A percentile compares a stretch with the other conserved stretches of the same genome.
Evolutionary conservation across 2,888 invertebrate species (phyloP).

Genomic region (Andrena haemorrhoa): DNA sequence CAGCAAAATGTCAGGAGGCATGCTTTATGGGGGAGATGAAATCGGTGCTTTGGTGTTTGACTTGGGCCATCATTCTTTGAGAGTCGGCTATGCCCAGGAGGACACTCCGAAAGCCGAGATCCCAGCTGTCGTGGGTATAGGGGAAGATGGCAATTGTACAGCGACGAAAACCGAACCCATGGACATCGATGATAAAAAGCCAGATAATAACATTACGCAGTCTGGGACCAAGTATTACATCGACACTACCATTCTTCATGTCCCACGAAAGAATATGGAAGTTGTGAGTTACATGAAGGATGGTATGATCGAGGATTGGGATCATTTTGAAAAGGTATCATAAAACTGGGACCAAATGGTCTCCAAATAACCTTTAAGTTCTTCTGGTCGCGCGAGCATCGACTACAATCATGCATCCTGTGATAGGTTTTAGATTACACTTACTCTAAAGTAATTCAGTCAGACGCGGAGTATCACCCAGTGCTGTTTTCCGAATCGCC

Average conservation of each 20-base stretch:
- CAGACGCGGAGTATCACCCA: conserved; percentile 97
- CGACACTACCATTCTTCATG: conserved; percentile 96
- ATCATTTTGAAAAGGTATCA: conserved; percentile 96
- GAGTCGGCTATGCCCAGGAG: conserved; percentile 98
- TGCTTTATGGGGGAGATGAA: conserved; percentile 98
- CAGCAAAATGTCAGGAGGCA: conserved; percentile 81
- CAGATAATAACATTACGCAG: conserved; percentile 90
- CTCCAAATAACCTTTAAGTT: not conserved
- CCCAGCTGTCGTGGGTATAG: conserved; percentile 95
- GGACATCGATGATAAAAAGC: conserved; percentile 89
- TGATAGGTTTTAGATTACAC: conserved; percentile 91
- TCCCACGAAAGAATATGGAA: conserved; percentile 96
- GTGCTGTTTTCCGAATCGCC: conserved; percentile 99
- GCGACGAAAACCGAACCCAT: conserved; percentile 89
- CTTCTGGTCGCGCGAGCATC: not conserved
- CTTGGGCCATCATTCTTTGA: conserved; percentile 95
- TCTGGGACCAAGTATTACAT: conserved; percentile 92
- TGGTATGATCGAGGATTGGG: conserved; percentile 99
- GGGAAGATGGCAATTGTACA: conserved; percentile 87
- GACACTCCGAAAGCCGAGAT: conserved; percentile 99
- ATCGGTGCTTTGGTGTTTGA: conserved; percentile 99
- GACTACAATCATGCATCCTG: conserved; percentile 7
- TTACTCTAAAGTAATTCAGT: conserved; percentile 96
- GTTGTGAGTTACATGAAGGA: conserved; percentile 97
- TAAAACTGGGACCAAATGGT: not conserved